Conservation (phyloP, 2,113 vertebrate species). For the Caranx melampygus region DNA sequence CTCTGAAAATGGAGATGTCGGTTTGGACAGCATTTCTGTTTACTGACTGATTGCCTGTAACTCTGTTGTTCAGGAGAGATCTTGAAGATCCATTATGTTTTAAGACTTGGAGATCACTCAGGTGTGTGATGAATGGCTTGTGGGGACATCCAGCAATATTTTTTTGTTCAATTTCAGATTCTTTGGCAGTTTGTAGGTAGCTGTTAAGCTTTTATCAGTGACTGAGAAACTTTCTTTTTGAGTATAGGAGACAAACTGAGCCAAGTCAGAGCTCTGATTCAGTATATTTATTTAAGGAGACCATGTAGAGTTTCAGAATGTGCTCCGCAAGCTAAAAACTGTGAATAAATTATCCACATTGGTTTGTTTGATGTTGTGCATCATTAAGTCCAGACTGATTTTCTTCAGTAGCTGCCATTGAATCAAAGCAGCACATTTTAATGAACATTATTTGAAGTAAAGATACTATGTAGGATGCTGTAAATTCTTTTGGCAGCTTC, state of each 20-base stretch:
- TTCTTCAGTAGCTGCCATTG: constrained; percentile 41
- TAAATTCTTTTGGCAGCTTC: constrained; percentile 38
- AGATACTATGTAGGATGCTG: constrained; percentile 17
- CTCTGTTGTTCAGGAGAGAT: constrained; percentile 44
- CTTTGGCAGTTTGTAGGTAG: constrained; percentile 36
- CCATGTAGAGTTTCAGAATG: constrained; percentile 44
- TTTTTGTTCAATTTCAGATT: constrained; percentile 53
- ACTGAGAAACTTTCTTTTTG: constrained; percentile 20
- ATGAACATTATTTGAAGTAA: constrained; percentile 45
- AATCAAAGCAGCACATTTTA: constrained; percentile 51
- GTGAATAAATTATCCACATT: constrained; percentile 35
- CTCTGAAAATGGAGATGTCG: constrained; percentile 25
- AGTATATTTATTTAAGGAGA: constrained; percentile 51
- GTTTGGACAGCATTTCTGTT: constrained; percentile 68
- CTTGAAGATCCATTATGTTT: constrained; percentile 52
- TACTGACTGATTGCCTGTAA: constrained; percentile 49
- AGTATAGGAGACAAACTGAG: constrained; percentile 24
- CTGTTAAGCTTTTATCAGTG: constrained; percentile 46
- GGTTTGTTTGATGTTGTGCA: constrained; percentile 45
- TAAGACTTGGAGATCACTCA: constrained; percentile 36
- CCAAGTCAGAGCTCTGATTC: constrained; percentile 26
- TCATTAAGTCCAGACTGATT: constrained; percentile 45
- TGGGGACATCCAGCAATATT: constrained; percentile 46
- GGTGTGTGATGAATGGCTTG: constrained; percentile 42
- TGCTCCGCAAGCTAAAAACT: constrained; percentile 37